These are phyloP conservation scores for Oncorhynchus mykiss DNA, from an alignment of 2,113 vertebrate species.

Conservation along the genomic window DNA sequence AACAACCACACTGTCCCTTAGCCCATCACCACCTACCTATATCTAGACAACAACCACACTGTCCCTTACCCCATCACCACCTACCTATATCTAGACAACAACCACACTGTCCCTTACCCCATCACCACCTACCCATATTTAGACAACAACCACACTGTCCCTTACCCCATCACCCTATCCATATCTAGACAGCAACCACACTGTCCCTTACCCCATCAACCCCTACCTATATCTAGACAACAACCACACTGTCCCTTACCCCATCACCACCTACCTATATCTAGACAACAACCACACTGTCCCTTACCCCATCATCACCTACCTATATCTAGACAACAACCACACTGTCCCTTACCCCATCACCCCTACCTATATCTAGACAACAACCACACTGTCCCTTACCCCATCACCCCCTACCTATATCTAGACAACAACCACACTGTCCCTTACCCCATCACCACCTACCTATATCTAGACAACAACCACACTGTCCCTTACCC, in stretches of 20 bases:
- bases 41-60: slow-evolving; percentile 40
- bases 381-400: slow-evolving; percentile 27
- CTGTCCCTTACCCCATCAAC: too few species aligned
- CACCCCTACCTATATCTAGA: slow-evolving; percentile 47
- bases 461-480: slow-evolving; percentile 45
- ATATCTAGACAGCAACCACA: slow-evolving; percentile 43
- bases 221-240: slow-evolving; percentile 48
- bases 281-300: slow-evolving; percentile 33
- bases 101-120: slow-evolving; percentile 25
- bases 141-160: slow-evolving; percentile 30
- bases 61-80: too few species aligned
- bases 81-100: slow-evolving; percentile 46
- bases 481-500: slow-evolving; percentile 24
- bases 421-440: slow-evolving; percentile 43
- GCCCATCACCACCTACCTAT: slow-evolving; percentile 33
- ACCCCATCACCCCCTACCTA: too few species aligned
- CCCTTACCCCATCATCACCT: too few species aligned
- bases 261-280: slow-evolving; percentile 41
- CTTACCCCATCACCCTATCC: slow-evolving; percentile 36
- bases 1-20: slow-evolving; percentile 26
- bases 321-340: slow-evolving; percentile 45
- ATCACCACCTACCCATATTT: slow-evolving; percentile 43
- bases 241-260: slow-evolving; percentile 19
- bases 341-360: slow-evolving; percentile 25
- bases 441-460: too few species aligned